phyloP scores from a whole-genome alignment of 30 jellyfish, hydroid and myxozoan species.

The Mastigias papua region DNA sequence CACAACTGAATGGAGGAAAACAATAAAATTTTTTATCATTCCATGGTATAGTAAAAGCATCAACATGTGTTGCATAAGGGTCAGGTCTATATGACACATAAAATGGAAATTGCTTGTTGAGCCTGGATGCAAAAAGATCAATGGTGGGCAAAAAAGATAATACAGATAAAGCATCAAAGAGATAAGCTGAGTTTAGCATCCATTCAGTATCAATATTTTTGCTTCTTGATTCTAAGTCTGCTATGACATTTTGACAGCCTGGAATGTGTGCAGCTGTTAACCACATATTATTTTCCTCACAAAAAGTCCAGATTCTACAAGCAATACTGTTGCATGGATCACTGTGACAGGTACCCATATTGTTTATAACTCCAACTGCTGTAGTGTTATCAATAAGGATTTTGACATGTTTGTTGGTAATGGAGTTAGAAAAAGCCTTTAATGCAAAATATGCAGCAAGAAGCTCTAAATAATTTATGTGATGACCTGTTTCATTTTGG shows the following conservation, averaged over 20 bases:
- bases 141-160: background rate
- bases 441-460: conserved; percentile 60
- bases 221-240: conserved; percentile 39
- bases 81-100: conserved; percentile 35
- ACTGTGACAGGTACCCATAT: too few relatives aligned
- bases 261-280: conserved; percentile 62
- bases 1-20: conserved; percentile 56
- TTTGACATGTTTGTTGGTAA: conserved; percentile 21
- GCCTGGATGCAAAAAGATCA: conserved; percentile 60
- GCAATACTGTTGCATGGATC: conserved; percentile 25
- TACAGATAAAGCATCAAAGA: background rate
- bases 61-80: conserved; percentile 21
- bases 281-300: conserved; percentile 23
- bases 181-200: conserved; percentile 25
- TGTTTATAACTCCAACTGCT: conserved; percentile 50
- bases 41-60: conserved; percentile 52
- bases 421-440: background rate
- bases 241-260: conserved; percentile 26
- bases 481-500: conserved; percentile 8
- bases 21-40: conserved; percentile 7
- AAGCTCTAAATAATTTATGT: conserved; percentile 47
- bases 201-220: conserved; percentile 35
- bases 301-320: conserved; percentile 20
- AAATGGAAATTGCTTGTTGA: conserved; percentile 5
- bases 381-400: conserved; percentile 49